Percentiles rank a stretch among this genome's conserved stretches.
Evolutionary conservation across 2,888 invertebrate species (phyloP).

Genomic region (Polymixis flavicincta): DNA sequence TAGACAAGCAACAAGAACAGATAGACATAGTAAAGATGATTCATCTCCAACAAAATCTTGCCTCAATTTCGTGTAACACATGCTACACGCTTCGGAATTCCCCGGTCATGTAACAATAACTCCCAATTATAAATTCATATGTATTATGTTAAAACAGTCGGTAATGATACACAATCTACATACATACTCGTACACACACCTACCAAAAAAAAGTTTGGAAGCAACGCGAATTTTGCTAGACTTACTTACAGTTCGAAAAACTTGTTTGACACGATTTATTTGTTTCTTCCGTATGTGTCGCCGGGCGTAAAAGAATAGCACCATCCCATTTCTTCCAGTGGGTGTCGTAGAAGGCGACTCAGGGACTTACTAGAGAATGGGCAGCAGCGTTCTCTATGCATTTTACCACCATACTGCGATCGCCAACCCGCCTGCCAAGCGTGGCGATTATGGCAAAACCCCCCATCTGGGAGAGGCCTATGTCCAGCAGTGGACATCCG

Average conservation of each 20-base stretch:
- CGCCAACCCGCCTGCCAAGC: too few species aligned
- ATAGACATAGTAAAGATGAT: not conserved
- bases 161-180: constrained; percentile 50
- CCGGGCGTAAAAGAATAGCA: too few species aligned
- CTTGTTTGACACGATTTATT: not conserved
- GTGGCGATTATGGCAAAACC: too few species aligned
- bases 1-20: not conserved
- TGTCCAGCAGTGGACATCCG: too few species aligned
- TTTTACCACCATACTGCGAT: too few species aligned
- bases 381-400: too few species aligned
- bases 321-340: too few species aligned
- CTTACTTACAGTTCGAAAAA: not conserved
- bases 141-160: constrained; percentile 43
- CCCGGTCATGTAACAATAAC: constrained; percentile 75
- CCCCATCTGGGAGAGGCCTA: too few species aligned
- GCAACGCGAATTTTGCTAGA: not conserved
- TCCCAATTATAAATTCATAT: constrained; percentile 61
- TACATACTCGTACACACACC: constrained; percentile 11
- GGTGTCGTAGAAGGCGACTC: too few species aligned
- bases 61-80: constrained; percentile 14
- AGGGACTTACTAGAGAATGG: too few species aligned
- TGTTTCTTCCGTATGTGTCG: too few species aligned
- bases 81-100: constrained; percentile 63
- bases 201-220: constrained; percentile 29
- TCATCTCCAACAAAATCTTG: constrained; percentile 19